Percentiles rank a stretch among this genome's conserved stretches.
Evolutionary conservation across 2,797 vertebrate species (phyloP).

Genomic region (Malurus leucopterus): DNA sequence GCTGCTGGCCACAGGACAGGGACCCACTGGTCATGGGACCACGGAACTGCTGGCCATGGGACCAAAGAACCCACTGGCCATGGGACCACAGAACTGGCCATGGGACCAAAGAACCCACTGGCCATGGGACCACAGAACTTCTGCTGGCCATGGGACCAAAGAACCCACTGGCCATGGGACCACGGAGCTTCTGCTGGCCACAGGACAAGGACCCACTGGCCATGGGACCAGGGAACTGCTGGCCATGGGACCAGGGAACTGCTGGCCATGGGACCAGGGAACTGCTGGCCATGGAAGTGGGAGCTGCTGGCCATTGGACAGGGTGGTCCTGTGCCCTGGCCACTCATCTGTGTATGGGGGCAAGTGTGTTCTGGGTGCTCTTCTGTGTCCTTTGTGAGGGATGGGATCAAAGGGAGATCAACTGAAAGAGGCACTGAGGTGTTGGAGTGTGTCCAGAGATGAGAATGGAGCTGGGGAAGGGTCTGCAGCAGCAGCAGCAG

Average conservation of each 20-base stretch:
- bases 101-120: background rate
- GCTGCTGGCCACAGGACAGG: background rate
- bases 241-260: background rate
- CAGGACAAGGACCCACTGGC: background rate
- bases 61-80: background rate
- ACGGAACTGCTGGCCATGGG: background rate
- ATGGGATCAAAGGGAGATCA: background rate
- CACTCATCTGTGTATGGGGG: background rate
- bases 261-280: background rate
- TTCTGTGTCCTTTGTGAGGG: fast-evolving
- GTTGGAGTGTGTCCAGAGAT: background rate
- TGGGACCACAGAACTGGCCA: background rate
- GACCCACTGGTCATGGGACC: background rate
- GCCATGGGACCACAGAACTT: background rate
- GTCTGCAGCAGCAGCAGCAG: background rate
- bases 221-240: background rate
- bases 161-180: background rate
- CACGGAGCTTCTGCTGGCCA: background rate
- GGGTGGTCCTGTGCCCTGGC: background rate
- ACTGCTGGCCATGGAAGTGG: background rate
- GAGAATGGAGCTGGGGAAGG: background rate
- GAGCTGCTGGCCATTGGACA: background rate
- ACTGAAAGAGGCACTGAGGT: too few species aligned
- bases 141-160: background rate
- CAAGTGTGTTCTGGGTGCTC: background rate